These are phyloP conservation scores for Asteroscopus sphinx DNA, from an alignment of 2,888 invertebrate species.

Conservation along the genomic window DNA sequence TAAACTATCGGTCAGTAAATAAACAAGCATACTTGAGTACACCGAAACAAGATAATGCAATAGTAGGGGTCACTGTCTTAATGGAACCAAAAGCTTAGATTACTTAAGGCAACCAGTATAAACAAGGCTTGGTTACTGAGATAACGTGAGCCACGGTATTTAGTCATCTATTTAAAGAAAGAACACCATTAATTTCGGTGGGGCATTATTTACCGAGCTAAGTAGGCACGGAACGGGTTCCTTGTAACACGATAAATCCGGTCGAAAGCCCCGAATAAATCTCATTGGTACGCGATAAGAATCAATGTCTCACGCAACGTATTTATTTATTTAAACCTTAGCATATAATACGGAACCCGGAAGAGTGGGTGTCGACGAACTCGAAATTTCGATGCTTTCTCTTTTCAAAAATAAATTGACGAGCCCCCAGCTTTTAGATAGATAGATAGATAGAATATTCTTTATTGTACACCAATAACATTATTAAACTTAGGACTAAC, in stretches of 20 bases:
- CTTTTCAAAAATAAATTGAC: constrained; percentile 61
- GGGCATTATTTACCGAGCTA: constrained; percentile 86
- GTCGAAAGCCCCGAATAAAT: constrained; percentile 86
- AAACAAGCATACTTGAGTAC: constrained; percentile 31
- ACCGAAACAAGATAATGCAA: constrained; percentile 52
- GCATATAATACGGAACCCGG: constrained; percentile 77
- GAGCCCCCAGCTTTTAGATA: constrained; percentile 45
- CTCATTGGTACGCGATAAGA: constrained; percentile 86
- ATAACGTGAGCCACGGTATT: constrained; percentile 85
- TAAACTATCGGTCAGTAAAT: constrained; percentile 23
- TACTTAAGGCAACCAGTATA: constrained; percentile 81
- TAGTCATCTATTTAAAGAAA: constrained; percentile 89
- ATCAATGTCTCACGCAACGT: constrained; percentile 88
- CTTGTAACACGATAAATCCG: constrained; percentile 85
- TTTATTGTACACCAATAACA: too few species aligned
- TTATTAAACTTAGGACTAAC: too few species aligned
- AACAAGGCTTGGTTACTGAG: constrained; percentile 78
- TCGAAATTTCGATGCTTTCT: constrained; percentile 74
- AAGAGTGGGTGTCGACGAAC: constrained; percentile 77
- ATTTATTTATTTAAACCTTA: constrained; percentile 79
- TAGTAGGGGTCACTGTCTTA: constrained; percentile 70
- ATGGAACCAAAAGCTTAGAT: constrained; percentile 82
- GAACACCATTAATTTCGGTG: constrained; percentile 85
- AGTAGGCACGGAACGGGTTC: constrained; percentile 88
- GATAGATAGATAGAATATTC: too few species aligned